A percentile compares a stretch with the other conserved stretches of the same genome.
These are phyloP conservation scores for Acestrorhynchus altus DNA, from an alignment of 2,797 vertebrate genomes.

Conservation along the genomic window DNA sequence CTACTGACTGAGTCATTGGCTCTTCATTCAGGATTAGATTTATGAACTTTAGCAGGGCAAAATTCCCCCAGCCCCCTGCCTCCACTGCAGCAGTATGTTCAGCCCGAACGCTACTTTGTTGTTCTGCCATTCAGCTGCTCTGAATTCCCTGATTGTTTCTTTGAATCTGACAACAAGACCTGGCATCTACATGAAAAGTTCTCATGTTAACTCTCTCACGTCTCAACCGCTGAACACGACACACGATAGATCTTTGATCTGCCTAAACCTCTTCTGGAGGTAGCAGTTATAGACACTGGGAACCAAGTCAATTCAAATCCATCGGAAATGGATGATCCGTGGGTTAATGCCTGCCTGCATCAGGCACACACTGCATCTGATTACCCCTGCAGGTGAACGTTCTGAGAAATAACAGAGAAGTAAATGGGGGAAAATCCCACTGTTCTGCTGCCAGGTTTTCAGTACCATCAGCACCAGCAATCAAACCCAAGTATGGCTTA, in stretches of 20 bases:
- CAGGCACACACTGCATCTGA: constrained; percentile 39
- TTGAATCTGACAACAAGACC: constrained; percentile 15
- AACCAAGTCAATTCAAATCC: constrained; percentile 44
- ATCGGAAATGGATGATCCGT: constrained; percentile 43
- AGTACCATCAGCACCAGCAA: constrained; percentile 32
- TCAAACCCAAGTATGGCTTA: constrained; percentile 33
- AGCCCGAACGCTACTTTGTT: background rate
- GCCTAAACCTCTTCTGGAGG: constrained; percentile 22
- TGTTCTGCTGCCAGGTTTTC: constrained; percentile 33
- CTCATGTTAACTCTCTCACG: constrained; percentile 29
- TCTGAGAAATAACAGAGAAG: constrained; percentile 42
- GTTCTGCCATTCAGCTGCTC: constrained; percentile 6
- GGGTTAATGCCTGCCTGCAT: constrained; percentile 37
- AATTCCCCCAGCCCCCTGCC: background rate
- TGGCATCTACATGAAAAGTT: constrained; percentile 5
- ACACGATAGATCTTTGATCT: constrained; percentile 27
- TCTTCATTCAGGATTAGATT: background rate
- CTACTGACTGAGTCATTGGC: background rate
- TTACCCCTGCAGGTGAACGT: constrained; percentile 39
- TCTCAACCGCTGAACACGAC: background rate
- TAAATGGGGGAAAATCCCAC: constrained; percentile 7
- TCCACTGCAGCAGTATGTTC: constrained; percentile 2
- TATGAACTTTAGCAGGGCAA: constrained; percentile 11
- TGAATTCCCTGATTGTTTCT: constrained; percentile 21
- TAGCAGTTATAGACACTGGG: constrained; percentile 29